These are phyloP conservation scores for Acanthosoma haemorrhoidale DNA, from an alignment of 2,888 invertebrate genomes.

Conservation along the genomic window DNA sequence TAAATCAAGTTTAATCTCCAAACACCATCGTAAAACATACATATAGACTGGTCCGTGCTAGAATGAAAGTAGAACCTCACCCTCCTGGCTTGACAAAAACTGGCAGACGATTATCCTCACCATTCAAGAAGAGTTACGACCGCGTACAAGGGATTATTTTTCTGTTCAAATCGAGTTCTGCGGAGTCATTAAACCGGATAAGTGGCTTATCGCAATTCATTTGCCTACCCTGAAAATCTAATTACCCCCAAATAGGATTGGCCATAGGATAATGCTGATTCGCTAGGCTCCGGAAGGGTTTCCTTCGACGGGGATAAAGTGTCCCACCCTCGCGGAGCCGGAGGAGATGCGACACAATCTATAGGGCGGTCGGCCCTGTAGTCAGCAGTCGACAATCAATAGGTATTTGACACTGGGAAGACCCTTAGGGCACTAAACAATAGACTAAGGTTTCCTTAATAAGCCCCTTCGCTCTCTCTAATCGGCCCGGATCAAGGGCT, in stretches of 20 bases:
- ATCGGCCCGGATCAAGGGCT: too few species aligned
- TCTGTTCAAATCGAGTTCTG: neutral
- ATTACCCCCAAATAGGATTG: constrained; percentile 1
- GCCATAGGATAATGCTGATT: neutral
- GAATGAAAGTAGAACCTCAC: too few species aligned
- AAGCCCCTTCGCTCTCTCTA: neutral
- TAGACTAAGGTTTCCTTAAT: constrained; percentile 10
- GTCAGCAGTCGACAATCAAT: neutral
- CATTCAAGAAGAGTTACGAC: too few species aligned
- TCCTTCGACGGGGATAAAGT: neutral
- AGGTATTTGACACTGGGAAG: constrained; percentile 15
- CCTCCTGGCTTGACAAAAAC: too few species aligned
- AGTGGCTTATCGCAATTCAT: constrained; percentile 8
- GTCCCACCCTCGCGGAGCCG: neutral
- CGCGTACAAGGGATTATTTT: too few species aligned
- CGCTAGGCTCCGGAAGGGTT: neutral
- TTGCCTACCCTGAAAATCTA: neutral
- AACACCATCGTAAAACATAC: too few species aligned
- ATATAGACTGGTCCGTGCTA: too few species aligned
- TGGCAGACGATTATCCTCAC: too few species aligned
- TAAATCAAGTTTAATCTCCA: too few species aligned
- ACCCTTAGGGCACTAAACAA: neutral
- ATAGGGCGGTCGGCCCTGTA: neutral
- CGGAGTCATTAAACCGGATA: neutral
- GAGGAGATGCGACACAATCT: neutral